Conservation (phyloP, 1,140 invertebrate genomes). For the Stenopsyche tienmushanensis region DNA sequence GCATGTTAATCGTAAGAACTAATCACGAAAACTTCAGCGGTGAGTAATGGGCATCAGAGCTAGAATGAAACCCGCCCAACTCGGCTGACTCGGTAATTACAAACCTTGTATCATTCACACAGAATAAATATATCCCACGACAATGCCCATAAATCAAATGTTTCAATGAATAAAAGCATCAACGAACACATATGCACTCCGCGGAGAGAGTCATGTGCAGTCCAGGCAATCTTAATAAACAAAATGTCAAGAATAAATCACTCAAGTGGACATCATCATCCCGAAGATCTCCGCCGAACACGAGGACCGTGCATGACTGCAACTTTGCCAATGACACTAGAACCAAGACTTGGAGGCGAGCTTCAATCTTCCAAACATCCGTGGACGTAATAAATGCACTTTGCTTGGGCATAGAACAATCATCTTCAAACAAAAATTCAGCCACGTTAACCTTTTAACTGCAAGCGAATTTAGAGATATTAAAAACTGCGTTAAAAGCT, state of each 20-base stretch:
- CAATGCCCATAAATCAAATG: conserved; percentile 30
- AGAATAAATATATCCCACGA: conserved; percentile 28
- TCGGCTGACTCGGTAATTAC: conserved; percentile 11
- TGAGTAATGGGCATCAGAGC: conserved; percentile 7
- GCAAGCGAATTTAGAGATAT: too few relatives aligned
- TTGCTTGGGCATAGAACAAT: too few relatives aligned
- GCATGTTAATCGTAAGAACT: background rate
- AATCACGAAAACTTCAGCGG: background rate
- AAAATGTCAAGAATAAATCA: conserved; percentile 27
- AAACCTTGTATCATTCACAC: conserved; percentile 19
- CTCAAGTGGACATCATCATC: conserved; percentile 13
- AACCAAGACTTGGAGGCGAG: too few relatives aligned
- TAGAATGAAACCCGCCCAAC: background rate
- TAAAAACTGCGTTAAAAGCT: too few relatives aligned
- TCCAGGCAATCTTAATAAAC: conserved; percentile 26
- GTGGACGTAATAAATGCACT: too few relatives aligned
- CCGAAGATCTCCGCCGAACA: background rate
- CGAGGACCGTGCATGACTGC: too few relatives aligned
- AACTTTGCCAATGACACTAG: too few relatives aligned
- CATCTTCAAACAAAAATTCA: too few relatives aligned
- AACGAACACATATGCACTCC: background rate
- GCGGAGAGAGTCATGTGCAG: conserved; percentile 1
- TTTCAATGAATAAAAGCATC: conserved; percentile 27
- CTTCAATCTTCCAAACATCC: too few relatives aligned
- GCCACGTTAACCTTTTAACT: too few relatives aligned